Evolutionary conservation across 2,797 vertebrate species (phyloP), one percentile per base, ranked within the genome.

Genomic region (Galago senegalensis): DNA sequence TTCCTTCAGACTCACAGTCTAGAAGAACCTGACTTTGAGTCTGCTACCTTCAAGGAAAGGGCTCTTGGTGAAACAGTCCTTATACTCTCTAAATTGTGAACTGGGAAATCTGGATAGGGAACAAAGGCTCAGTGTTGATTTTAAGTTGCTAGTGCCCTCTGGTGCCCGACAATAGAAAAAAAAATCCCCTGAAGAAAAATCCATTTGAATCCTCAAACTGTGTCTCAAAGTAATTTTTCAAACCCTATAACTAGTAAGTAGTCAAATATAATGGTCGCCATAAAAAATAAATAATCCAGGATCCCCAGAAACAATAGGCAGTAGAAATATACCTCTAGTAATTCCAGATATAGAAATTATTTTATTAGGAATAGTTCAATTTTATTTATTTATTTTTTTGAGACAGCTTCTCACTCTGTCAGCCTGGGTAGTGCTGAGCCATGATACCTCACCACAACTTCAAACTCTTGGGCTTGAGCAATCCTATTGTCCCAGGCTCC

Each of bases 81-180:
- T n/a, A 18, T 20, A 29, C 0, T 31, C 46, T 83, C 8, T 53
- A 58, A 84, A 84, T 5, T 63, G 40, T 76, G 18, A 90, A 7
- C 21, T 70, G 18, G 1, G 11, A 86, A 89, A 1, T n/a, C 0
- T 11, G 25, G 37, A 63, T 34, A 81, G 40, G 37, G 21, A 94
- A 72, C 20, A 60, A 12, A 80, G 60, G 12, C 65, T 56, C 14
- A 60, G 7, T 5, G 17, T 69, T 75, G 31, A 25, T 77, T 34
- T 7, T 93, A 56, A 61, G 49, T 63, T 86, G n/a, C 25, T 82
- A 46, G 87, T n/a, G 46, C 79, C 89, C 76, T 90, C 90, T 97
- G 79, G 46, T 77, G 61, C 73, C n/a, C 75, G 3, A 61, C 11
- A 56, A 37, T 46, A 56, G 53, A 31, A 91, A 81, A 76, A 70